phyloP scores from a whole-genome alignment of 1,140 invertebrate species.

The Aphidius ervi region DNA sequence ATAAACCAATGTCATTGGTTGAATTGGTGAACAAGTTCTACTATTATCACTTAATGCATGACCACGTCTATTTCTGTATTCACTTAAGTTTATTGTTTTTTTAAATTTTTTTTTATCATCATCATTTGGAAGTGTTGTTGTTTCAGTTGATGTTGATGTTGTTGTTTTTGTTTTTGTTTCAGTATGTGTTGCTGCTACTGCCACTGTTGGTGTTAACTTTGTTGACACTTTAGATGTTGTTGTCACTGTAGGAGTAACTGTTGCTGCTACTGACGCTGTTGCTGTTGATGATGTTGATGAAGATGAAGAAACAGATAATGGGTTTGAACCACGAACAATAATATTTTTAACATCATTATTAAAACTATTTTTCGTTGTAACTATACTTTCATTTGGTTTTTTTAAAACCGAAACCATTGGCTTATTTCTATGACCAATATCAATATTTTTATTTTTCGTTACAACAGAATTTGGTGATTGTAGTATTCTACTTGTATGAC shows the following conservation, averaged over 20 bases:
- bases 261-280: too few relatives aligned
- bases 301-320: too few relatives aligned
- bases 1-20: conserved; percentile 37
- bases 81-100: conserved; percentile 52
- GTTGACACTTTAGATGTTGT: too few relatives aligned
- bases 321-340: conserved; percentile 28
- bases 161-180: too few relatives aligned
- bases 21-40: conserved; percentile 34
- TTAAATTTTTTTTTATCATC: conserved; percentile 36
- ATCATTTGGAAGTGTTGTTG: conserved; percentile 20
- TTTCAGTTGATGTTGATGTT: background rate
- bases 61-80: conserved; percentile 51
- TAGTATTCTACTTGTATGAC: conserved; percentile 36
- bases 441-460: conserved; percentile 32
- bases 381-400: conserved; percentile 37
- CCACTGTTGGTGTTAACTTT: too few relatives aligned
- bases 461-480: conserved; percentile 29
- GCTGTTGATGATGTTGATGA: too few relatives aligned
- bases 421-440: conserved; percentile 24
- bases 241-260: background rate
- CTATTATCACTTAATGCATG: conserved; percentile 38
- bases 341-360: conserved; percentile 35
- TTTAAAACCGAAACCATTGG: conserved; percentile 48
- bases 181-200: too few relatives aligned
- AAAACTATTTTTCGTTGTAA: conserved; percentile 33